phyloP scores from a whole-genome alignment of 2,113 vertebrate species.

The Cavia porcellus region DNA sequence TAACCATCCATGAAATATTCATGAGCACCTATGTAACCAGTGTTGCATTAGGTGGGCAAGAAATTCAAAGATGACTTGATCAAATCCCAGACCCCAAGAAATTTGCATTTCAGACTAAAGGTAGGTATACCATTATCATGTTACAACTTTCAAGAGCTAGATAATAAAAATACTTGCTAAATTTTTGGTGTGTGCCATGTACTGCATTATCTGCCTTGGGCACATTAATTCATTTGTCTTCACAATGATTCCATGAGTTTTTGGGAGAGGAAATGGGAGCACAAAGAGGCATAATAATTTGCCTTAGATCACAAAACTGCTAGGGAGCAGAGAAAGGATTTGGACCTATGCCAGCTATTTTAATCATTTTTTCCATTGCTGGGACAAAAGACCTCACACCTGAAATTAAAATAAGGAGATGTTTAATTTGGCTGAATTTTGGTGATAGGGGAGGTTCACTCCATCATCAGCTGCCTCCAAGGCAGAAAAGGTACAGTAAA shows the following conservation, averaged over 20 bases:
- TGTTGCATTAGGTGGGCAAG: constrained; percentile 33
- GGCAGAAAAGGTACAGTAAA: background rate
- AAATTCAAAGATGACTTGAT: constrained; percentile 57
- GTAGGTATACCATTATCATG: background rate
- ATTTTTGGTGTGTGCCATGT: background rate
- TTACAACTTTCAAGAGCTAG: constrained; percentile 22
- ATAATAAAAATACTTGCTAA: background rate
- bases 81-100: constrained; percentile 48
- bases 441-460: background rate
- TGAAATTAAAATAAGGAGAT: background rate
- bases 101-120: constrained; percentile 10
- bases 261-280: background rate
- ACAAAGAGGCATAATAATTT: background rate
- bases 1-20: constrained; percentile 70
- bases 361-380: background rate
- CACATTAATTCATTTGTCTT: background rate
- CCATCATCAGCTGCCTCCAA: background rate
- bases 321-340: background rate
- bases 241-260: background rate
- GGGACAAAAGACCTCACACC: background rate
- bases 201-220: background rate
- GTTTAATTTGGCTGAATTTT: background rate
- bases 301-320: background rate
- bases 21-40: constrained; percentile 56
- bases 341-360: fast-evolving